A percentile compares a stretch with the other conserved stretches of the same genome.
phyloP scores from a whole-genome alignment of 1,140 invertebrate species.

The Meloidogyne chitwoodi region DNA sequence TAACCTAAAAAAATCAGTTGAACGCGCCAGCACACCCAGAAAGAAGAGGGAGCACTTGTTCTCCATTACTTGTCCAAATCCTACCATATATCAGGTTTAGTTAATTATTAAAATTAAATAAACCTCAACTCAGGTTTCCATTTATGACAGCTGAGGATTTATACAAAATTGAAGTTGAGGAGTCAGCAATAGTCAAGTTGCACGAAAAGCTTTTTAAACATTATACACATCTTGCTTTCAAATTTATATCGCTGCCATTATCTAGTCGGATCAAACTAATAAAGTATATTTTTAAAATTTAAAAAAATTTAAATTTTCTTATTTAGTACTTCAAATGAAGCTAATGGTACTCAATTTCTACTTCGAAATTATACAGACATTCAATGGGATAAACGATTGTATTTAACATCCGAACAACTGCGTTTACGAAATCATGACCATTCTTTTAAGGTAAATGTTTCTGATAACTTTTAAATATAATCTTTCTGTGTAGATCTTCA shows the following conservation, averaged over 20 bases:
- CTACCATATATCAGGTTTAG: slow-evolving; percentile 44
- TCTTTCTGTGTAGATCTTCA: slow-evolving; percentile 60
- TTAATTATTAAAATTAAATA: background rate
- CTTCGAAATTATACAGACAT: slow-evolving; percentile 62
- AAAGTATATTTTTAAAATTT: slow-evolving; percentile 11
- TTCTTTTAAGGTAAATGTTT: slow-evolving; percentile 4
- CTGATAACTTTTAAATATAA: background rate
- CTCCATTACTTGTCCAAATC: slow-evolving; percentile 52
- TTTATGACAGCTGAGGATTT: slow-evolving; percentile 63
- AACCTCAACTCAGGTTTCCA: slow-evolving; percentile 56
- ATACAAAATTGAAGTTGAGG: slow-evolving; percentile 56
- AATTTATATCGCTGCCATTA: slow-evolving; percentile 62
- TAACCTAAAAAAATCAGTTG: slow-evolving; percentile 17
- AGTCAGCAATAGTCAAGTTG: slow-evolving; percentile 49
- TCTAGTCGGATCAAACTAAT: slow-evolving; percentile 46
- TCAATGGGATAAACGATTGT: slow-evolving; percentile 62
- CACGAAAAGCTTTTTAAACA: slow-evolving; percentile 59
- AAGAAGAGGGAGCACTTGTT: slow-evolving; percentile 50
- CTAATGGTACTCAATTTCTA: slow-evolving; percentile 59
- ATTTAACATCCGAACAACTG: slow-evolving; percentile 44
- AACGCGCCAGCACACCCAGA: slow-evolving; percentile 51
- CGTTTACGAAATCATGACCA: slow-evolving; percentile 29
- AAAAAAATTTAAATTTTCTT: background rate
- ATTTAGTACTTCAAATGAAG: slow-evolving; percentile 55
- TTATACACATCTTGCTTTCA: slow-evolving; percentile 62